Conservation (phyloP, 1,140 invertebrate species). For the Dinoponera quadriceps region DNA sequence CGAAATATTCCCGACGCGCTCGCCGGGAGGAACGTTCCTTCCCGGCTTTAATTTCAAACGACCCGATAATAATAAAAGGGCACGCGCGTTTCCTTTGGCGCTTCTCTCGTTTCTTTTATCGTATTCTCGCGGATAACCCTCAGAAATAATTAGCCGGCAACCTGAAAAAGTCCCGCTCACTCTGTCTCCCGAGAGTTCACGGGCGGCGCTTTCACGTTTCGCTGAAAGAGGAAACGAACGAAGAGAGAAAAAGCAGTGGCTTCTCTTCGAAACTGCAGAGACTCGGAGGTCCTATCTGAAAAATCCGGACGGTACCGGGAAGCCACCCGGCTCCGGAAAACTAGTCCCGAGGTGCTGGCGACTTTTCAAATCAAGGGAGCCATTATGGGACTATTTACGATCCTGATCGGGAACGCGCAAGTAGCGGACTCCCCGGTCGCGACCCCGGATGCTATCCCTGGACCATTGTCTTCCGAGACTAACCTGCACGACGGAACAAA, state of each 20-base stretch:
- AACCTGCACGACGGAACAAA: too few species aligned
- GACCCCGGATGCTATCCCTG: too few species aligned
- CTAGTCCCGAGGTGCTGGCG: conserved; percentile 4
- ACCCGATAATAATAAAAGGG: background rate
- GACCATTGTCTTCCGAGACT: too few species aligned
- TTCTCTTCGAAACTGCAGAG: background rate
- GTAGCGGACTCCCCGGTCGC: too few species aligned
- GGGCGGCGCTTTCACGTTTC: background rate
- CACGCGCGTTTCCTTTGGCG: too few species aligned
- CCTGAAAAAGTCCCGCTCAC: background rate
- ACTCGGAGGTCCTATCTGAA: conserved; percentile 20
- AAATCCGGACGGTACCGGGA: conserved; percentile 38
- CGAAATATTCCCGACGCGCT: background rate
- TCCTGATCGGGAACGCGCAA: too few species aligned
- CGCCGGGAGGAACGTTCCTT: background rate
- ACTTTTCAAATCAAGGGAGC: conserved; percentile 20
- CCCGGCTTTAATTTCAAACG: background rate
- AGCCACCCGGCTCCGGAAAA: background rate
- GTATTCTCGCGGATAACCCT: background rate
- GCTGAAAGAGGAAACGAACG: background rate
- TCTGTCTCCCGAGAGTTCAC: background rate
- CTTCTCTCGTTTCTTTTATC: background rate
- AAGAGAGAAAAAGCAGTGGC: background rate
- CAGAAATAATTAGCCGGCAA: background rate
- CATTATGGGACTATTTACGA: too few species aligned